Percentiles rank a stretch among this genome's conserved stretches.
phyloP scores from a whole-genome alignment of 2,113 vertebrate species.

The Elachura formosa region DNA sequence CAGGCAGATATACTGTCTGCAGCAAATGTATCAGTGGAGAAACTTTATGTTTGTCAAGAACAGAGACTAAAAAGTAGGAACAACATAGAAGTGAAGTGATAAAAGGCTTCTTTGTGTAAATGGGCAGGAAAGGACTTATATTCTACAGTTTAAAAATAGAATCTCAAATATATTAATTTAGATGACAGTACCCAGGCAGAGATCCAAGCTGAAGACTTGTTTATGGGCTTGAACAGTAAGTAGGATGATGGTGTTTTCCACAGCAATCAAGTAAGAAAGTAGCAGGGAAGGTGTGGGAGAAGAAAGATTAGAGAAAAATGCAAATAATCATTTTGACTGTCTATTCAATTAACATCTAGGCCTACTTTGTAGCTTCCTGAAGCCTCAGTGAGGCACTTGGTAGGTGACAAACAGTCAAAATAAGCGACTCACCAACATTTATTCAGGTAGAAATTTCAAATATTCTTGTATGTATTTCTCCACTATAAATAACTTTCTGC shows the following conservation, averaged over 20 bases:
- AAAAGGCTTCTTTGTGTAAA: background rate
- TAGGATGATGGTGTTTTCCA: constrained; percentile 57
- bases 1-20: background rate
- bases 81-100: background rate
- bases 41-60: background rate
- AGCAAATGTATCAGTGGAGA: background rate
- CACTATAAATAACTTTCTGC: constrained; percentile 54
- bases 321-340: constrained; percentile 48
- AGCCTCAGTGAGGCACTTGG: constrained; percentile 1
- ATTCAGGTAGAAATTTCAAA: constrained; percentile 35
- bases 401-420: constrained; percentile 43
- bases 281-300: constrained; percentile 14
- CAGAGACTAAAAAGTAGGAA: background rate
- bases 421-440: background rate
- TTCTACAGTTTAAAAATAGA: constrained; percentile 43
- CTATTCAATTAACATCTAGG: constrained; percentile 49
- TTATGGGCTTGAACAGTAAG: constrained; percentile 45
- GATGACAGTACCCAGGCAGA: constrained; percentile 35
- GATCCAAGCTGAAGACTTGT: constrained; percentile 26
- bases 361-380: constrained; percentile 42
- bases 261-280: constrained; percentile 17
- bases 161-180: background rate
- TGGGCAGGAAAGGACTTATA: background rate
- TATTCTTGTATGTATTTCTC: constrained; percentile 27
- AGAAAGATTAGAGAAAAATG: constrained; percentile 62